Conservation (phyloP, 2,888 invertebrate genomes). For the Macrosiphum euphorbiae region DNA sequence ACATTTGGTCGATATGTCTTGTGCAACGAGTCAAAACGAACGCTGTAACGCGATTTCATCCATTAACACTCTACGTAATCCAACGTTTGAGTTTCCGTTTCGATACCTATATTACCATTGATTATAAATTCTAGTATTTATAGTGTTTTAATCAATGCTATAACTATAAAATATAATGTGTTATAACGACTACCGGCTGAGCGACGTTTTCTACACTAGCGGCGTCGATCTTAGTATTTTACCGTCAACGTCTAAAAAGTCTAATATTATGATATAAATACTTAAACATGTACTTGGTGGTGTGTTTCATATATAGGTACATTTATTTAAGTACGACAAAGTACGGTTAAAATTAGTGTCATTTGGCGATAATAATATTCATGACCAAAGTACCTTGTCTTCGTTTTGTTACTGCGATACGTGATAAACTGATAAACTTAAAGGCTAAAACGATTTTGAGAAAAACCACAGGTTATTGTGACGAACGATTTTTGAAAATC, state of each 20-base stretch:
- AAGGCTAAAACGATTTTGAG: neutral
- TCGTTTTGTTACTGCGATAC: neutral
- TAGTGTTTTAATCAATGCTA: no score
- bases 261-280: neutral
- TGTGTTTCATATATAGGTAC: neutral
- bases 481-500: neutral
- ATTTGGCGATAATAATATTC: neutral
- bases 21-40: neutral
- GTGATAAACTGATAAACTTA: neutral
- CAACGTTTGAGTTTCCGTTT: neutral
- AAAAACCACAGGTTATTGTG: neutral
- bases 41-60: neutral
- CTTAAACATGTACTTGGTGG: neutral
- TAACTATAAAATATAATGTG: no score
- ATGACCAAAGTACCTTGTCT: neutral
- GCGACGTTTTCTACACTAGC: neutral
- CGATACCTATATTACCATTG: neutral
- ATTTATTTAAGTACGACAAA: neutral
- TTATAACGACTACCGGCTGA: neutral
- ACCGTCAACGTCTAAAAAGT: neutral
- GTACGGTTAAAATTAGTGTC: neutral
- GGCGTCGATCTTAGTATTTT: neutral
- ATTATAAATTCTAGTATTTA: no score
- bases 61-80: neutral
- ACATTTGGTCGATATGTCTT: neutral